These are phyloP conservation scores for Brachionus rubens DNA, from an alignment of 1,140 invertebrate genomes.

Conservation along the genomic window DNA sequence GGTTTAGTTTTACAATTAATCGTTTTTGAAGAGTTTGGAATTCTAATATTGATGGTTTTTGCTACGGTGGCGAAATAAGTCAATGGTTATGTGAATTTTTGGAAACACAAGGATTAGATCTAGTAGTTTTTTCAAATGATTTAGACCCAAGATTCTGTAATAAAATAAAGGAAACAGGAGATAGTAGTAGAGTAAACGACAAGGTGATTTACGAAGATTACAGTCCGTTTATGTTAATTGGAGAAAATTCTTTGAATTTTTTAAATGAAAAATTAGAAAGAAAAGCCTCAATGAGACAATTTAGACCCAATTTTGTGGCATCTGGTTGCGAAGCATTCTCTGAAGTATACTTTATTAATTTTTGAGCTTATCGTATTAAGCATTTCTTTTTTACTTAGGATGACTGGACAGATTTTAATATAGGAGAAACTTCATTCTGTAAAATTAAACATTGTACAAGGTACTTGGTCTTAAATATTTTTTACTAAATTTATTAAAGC, in stretches of 20 bases:
- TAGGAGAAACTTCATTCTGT: slow-evolving; percentile 50
- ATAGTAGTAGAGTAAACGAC: neutral
- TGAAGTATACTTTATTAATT: neutral
- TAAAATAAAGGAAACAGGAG: neutral
- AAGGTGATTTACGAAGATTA: neutral
- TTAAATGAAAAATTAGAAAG: slow-evolving; percentile 42
- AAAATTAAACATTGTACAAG: slow-evolving; percentile 51
- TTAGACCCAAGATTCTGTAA: neutral
- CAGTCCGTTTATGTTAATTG: slow-evolving; percentile 20
- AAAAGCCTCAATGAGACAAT: neutral
- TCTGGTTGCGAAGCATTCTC: neutral
- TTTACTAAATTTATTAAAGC: slow-evolving; percentile 6
- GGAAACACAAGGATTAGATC: slow-evolving; percentile 3
- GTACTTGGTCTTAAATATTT: slow-evolving; percentile 43
- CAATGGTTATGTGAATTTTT: slow-evolving; percentile 27
- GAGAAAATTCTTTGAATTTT: neutral
- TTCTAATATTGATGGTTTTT: neutral
- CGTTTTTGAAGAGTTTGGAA: slow-evolving; percentile 11
- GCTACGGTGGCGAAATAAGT: slow-evolving; percentile 1
- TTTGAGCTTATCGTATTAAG: neutral
- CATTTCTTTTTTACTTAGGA: slow-evolving; percentile 48
- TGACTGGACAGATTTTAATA: slow-evolving; percentile 50
- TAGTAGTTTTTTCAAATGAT: slow-evolving; percentile 18
- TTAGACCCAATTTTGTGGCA: slow-evolving; percentile 42
- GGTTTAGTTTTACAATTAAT: no score